These are phyloP conservation scores for Carettochelys insculpta DNA, from an alignment of 2,113 vertebrate species.

Conservation along the genomic window DNA sequence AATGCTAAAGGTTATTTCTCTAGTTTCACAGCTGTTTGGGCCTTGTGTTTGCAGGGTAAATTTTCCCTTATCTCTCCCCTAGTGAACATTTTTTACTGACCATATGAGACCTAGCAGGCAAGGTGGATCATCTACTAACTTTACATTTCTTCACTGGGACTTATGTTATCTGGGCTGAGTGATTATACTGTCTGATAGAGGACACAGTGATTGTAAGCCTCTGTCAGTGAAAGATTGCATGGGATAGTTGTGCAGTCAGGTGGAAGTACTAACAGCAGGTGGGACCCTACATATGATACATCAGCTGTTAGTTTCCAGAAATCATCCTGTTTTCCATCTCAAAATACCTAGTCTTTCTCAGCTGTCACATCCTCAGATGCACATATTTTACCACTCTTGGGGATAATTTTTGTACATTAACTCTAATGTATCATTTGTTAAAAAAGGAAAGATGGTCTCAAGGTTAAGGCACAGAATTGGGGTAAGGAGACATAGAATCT, in stretches of 20 bases:
- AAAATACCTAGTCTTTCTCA: neutral
- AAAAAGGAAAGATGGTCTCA: neutral
- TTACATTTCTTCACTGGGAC: neutral
- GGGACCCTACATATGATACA: neutral
- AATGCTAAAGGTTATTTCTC: neutral
- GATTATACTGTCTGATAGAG: neutral
- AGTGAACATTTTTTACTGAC: neutral
- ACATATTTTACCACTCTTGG: neutral
- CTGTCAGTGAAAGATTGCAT: neutral
- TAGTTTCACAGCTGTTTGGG: neutral
- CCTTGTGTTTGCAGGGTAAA: neutral
- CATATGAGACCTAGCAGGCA: neutral
- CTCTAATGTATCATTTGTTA: neutral
- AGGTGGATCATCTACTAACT: neutral
- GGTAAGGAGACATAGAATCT: neutral
- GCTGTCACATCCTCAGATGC: neutral
- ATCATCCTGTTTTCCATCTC: neutral
- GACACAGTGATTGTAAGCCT: neutral
- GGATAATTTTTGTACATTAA: neutral
- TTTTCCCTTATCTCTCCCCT: neutral
- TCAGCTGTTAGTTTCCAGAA: neutral
- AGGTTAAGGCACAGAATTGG: neutral
- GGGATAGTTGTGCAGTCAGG: neutral
- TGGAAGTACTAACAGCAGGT: neutral
- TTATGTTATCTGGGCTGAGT: neutral